Conservation (phyloP, 64 coral and sea anemone genomes). For the Cladopsammia gracilis region DNA sequence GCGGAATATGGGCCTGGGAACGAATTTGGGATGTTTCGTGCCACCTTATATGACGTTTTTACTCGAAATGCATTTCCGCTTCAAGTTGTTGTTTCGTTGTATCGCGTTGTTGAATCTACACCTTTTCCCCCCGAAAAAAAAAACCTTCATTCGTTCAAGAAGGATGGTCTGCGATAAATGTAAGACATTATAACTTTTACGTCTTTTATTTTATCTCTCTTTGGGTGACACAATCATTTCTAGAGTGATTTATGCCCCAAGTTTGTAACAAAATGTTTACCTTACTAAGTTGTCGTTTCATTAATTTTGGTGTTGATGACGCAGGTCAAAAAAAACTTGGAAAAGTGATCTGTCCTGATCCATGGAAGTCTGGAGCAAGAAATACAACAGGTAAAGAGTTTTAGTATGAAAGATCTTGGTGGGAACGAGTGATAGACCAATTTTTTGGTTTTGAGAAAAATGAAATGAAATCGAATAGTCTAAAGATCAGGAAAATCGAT, state of each 20-base stretch:
- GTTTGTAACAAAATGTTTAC: neutral
- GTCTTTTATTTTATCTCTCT: neutral
- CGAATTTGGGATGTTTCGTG: neutral
- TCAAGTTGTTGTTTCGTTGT: neutral
- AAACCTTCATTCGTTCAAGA: neutral
- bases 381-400: constrained; percentile 84
- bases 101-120: neutral
- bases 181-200: neutral
- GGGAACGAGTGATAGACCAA: no score
- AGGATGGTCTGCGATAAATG: constrained; percentile 51
- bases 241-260: neutral
- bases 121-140: neutral
- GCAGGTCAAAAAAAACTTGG: constrained; percentile 96
- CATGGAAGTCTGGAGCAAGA: constrained; percentile 96
- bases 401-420: neutral
- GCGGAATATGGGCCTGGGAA: neutral
- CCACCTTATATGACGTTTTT: neutral
- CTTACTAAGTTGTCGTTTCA: neutral
- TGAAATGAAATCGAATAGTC: no score
- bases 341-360: constrained; percentile 96
- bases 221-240: neutral
- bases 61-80: neutral
- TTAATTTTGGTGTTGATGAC: no score
- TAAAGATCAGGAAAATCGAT: no score
- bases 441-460: no score